Base-by-base conservation (phyloP, 2,113 vertebrate species). In the Marmota flaviventris region DNA sequence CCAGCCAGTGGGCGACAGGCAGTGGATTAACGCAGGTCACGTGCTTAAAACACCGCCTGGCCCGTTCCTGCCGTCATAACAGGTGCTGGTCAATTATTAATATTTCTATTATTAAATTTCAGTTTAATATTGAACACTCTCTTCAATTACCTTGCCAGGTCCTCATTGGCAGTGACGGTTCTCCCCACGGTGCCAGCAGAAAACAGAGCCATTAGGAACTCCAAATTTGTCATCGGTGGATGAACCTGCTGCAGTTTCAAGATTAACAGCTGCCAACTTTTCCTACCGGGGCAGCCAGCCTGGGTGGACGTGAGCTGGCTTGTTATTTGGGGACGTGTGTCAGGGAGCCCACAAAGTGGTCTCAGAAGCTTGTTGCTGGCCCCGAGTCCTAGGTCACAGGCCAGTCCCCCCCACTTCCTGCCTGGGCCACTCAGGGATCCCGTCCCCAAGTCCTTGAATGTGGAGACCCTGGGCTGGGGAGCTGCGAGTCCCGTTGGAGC, bases 261-360 rank as follows among this genome's bases (percentile, higher is more conserved):
- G 51, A 83, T 39, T 34, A 76, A 45, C 2, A 16, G 10, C 51
- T 27, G 24, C 32, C 34, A 88, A 56, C 16, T n/a, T 65, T 56
- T 22, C n/a, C 70, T 72, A 14, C 65, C 32, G 12, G 1, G 51
- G 70, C 53, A 39, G 42, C n/a, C 82, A 51, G 8, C 4, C 51
- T 72, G 32, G 13, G 61, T 4, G 34, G 69, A 56, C 0, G 1
- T 3, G 32, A 14, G 24, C 53, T 13, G 18, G 17, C 45, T 70
- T 16, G 22, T 65, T 39, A 51, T 48, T 24, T 39, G 45, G 12
- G 29, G 75, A 29, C 48, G 14, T 42, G 9, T 5, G 25, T 25
- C 53, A 48, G 0, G 13, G 14, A 37, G 63, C n/a, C 45, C 17
- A 58, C 1, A 0, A 37, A 14, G 88, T 10, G 0, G 10, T 34